Evolutionary conservation across 2,888 invertebrate genomes (phyloP).

Genomic region (Exephanes ischioxanthus): DNA sequence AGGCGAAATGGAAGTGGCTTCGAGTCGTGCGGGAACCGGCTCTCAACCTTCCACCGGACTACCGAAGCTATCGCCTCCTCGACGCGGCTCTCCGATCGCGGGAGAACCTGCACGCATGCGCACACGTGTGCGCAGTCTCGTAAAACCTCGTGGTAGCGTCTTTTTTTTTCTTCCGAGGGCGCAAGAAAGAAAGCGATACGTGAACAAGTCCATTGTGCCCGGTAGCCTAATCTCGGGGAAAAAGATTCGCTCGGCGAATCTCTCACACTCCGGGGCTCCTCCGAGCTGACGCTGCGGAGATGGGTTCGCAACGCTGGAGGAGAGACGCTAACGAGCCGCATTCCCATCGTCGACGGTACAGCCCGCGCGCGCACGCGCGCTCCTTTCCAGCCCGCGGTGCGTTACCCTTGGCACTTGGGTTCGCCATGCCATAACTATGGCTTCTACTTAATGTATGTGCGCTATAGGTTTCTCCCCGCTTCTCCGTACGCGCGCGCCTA

Average conservation of each 20-base stretch:
- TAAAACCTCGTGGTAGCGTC: background rate
- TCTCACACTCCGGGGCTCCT: slow-evolving; percentile 26
- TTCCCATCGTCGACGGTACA: slow-evolving; percentile 73
- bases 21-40: slow-evolving; percentile 7
- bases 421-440: slow-evolving; percentile 33
- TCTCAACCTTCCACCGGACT: slow-evolving; percentile 11
- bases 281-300: slow-evolving; percentile 25
- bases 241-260: slow-evolving; percentile 61
- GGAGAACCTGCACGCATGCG: background rate
- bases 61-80: background rate
- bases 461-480: background rate
- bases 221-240: slow-evolving; percentile 51
- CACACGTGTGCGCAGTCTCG: background rate
- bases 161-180: background rate
- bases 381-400: background rate
- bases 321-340: slow-evolving; percentile 76
- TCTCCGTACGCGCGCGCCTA: background rate
- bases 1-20: slow-evolving; percentile 43
- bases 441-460: background rate
- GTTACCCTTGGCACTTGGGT: slow-evolving; percentile 40
- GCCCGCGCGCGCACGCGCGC: background rate
- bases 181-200: slow-evolving; percentile 11
- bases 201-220: slow-evolving; percentile 31
- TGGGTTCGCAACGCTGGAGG: slow-evolving; percentile 18
- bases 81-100: background rate